Evolutionary conservation across 2,888 invertebrate species (phyloP), one percentile per base, ranked within the genome.

Genomic region (Nemoura dubitans): DNA sequence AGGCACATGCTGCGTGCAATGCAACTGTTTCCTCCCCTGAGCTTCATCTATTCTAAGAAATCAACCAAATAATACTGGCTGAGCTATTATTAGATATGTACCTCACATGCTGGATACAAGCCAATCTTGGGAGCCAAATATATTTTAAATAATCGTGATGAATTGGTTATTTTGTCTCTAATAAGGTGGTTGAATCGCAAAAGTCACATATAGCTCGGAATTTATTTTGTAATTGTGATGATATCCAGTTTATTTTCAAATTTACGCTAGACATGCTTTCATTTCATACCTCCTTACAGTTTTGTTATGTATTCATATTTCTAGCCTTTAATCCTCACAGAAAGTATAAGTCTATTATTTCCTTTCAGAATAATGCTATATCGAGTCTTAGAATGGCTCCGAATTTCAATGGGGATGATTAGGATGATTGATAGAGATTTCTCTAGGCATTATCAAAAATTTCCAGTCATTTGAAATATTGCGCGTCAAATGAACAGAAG

Each of bases 41-140:
- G 59, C 84, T 84, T 84, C 59, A 59, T 59, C 86, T 87, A 87
- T 87, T 87, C 87, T 86, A 77, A 85, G 87, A 86, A 86, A 26
- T 86, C 78, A 76, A 83, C 87, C 83, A 82, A 83, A 81, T 82
- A 87, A 87, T 83, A 87, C 76, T 86, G 77, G 87, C 16, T 81
- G 78, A 7, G 21, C 81, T 86, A 86, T 86, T 85, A 86, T 82
- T 86, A 86, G 78, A 76, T 78, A 21, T 42, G 84, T 21, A 27
- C 16, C 16, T 76, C 84, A 16, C 14, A 26, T 16, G 14, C 76
- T 84, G 84, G 84, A 30, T 81, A 1, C 26, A 29, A 81, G 29
- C 84, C 84, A 59, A 76, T 84, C 81, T 27, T 29, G 81, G 29
- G 25, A 28, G 26, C 81, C 81, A 81, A 81, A 81, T 30, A 27